Percentiles rank a stretch among this genome's conserved stretches.
Evolutionary conservation across 2,888 invertebrate species (phyloP).

Genomic region (Leistus spinibarbis): DNA sequence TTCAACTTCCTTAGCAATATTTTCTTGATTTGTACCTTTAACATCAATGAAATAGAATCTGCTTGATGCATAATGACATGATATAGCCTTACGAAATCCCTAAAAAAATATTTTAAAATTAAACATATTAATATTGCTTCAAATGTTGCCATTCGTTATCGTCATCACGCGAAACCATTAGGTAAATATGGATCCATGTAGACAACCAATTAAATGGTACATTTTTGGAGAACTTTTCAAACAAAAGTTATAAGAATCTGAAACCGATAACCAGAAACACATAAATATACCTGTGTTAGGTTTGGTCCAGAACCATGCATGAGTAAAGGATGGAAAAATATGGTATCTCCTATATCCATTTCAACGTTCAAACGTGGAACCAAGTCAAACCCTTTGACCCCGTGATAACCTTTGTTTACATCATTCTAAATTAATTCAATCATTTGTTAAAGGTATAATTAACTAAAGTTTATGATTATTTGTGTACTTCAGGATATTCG

Average conservation of each 20-base stretch:
- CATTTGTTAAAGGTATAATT: background rate
- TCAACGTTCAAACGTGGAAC: conserved; percentile 66
- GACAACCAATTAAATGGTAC: too few relatives aligned
- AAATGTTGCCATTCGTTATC: background rate
- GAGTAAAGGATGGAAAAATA: conserved; percentile 84
- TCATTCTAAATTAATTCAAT: conserved; percentile 55
- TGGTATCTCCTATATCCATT: conserved; percentile 87
- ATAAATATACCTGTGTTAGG: conserved; percentile 64
- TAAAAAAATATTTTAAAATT: conserved; percentile 45
- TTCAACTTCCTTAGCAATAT: conserved; percentile 62
- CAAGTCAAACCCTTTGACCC: conserved; percentile 58
- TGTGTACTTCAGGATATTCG: conserved; percentile 4
- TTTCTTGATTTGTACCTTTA: conserved; percentile 63
- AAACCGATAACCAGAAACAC: too few relatives aligned
- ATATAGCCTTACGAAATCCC: conserved; percentile 72
- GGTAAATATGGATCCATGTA: too few relatives aligned
- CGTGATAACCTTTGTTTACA: conserved; percentile 75
- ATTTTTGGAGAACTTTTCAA: too few relatives aligned
- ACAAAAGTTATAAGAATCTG: too few relatives aligned
- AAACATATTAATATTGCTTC: too few relatives aligned
- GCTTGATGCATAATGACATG: conserved; percentile 75
- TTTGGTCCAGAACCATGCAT: conserved; percentile 88
- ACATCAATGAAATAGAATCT: conserved; percentile 70
- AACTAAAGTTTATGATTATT: background rate
- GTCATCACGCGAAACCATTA: too few relatives aligned